A percentile compares a stretch with the other conserved stretches of the same genome.
These are phyloP conservation scores for Laspeyria flexula DNA, from an alignment of 2,888 invertebrate genomes.

Conservation along the genomic window DNA sequence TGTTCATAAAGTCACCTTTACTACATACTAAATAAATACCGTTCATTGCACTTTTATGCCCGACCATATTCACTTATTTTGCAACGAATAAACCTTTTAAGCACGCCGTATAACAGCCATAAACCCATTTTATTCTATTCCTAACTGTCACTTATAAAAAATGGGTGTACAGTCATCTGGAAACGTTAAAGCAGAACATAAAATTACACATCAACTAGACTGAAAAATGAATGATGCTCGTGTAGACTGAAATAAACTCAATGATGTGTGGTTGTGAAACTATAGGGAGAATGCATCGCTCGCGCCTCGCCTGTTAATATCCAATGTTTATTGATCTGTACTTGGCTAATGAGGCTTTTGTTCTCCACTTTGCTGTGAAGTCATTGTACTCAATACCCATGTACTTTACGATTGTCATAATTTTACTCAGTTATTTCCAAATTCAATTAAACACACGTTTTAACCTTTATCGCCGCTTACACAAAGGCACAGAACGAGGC, in stretches of 20 bases:
- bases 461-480: too few relatives aligned
- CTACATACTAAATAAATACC: too few relatives aligned
- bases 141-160: not conserved
- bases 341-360: slow-evolving; percentile 54
- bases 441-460: not conserved
- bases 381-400: slow-evolving; percentile 43
- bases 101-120: not conserved
- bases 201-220: slow-evolving; percentile 38
- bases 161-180: not conserved
- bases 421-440: slow-evolving; percentile 9
- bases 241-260: slow-evolving; percentile 43
- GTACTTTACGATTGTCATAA: slow-evolving; percentile 22
- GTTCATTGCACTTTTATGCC: slow-evolving; percentile 10
- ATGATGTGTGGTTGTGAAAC: slow-evolving; percentile 41
- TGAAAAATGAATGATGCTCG: slow-evolving; percentile 44
- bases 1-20: too few relatives aligned
- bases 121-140: not conserved
- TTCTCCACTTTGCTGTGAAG: slow-evolving; percentile 41
- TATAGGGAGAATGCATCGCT: slow-evolving; percentile 28
- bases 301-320: slow-evolving; percentile 40
- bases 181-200: slow-evolving; percentile 1
- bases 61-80: slow-evolving; percentile 7
- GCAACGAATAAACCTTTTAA: slow-evolving; percentile 7
- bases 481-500: too few relatives aligned
- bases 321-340: slow-evolving; percentile 57